phyloP scores from a whole-genome alignment of 1,140 invertebrate genomes.

The Cotesia glomerata region DNA sequence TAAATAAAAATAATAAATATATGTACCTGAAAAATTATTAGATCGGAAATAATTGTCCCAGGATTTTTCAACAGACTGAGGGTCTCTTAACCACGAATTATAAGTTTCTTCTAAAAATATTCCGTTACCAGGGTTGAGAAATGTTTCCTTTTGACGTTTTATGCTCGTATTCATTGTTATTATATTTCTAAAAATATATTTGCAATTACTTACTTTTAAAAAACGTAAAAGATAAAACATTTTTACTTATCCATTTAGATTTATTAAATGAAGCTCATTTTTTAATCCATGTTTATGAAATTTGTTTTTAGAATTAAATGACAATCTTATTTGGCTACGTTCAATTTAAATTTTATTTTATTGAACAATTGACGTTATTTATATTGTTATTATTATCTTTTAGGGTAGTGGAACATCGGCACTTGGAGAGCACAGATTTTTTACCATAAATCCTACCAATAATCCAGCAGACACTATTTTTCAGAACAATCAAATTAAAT shows the following conservation, averaged over 20 bases:
- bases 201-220: too few species aligned
- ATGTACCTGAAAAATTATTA: constrained; percentile 19
- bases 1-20: too few species aligned
- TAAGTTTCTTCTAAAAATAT: constrained; percentile 49
- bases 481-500: constrained; percentile 67
- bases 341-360: neutral
- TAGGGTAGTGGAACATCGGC: constrained; percentile 68
- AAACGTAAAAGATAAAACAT: too few species aligned
- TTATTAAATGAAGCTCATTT: too few species aligned
- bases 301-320: too few species aligned
- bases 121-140: constrained; percentile 40
- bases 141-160: constrained; percentile 1
- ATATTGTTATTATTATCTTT: constrained; percentile 26
- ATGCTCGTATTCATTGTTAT: neutral
- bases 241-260: too few species aligned
- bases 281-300: too few species aligned
- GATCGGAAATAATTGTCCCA: constrained; percentile 61
- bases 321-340: too few species aligned
- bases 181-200: too few species aligned
- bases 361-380: neutral
- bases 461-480: constrained; percentile 55
- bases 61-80: constrained; percentile 44
- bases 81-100: constrained; percentile 39
- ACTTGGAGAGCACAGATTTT: constrained; percentile 63
- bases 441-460: constrained; percentile 65